These are phyloP conservation scores for Anser cygnoides DNA, from an alignment of 2,113 vertebrate genomes.

Conservation along the genomic window DNA sequence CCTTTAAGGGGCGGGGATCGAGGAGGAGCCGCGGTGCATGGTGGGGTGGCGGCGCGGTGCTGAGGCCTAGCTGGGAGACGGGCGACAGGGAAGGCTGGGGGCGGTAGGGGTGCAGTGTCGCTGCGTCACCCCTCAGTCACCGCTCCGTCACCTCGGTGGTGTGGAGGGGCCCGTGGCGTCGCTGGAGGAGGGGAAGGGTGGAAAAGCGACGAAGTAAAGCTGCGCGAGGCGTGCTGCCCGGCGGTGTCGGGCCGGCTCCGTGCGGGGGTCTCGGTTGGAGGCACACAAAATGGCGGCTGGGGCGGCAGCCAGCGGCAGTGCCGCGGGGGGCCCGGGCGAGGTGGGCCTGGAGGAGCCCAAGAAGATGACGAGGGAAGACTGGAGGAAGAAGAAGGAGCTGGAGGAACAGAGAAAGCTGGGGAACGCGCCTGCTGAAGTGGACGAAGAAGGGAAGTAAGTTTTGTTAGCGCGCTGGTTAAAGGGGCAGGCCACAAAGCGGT, in stretches of 20 bases:
- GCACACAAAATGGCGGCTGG: conserved; percentile 61
- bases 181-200: too few species aligned
- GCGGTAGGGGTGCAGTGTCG: fast-evolving
- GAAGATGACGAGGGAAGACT: conserved; percentile 97
- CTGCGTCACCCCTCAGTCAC: too few species aligned
- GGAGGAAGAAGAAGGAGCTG: conserved; percentile 98
- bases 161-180: too few species aligned
- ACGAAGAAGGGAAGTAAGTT: conserved; percentile 97
- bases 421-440: conserved; percentile 97
- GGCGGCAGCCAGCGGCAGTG: neutral
- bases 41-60: neutral
- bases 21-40: neutral
- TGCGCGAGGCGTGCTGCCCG: too few species aligned
- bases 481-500: neutral
- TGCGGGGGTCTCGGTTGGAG: too few species aligned
- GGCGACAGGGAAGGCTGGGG: fast-evolving
- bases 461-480: neutral
- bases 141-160: too few species aligned
- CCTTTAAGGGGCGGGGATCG: fast-evolving
- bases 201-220: too few species aligned
- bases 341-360: conserved; percentile 94
- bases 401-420: conserved; percentile 97
- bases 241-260: too few species aligned
- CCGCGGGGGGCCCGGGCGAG: conserved; percentile 77
- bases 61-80: neutral